A percentile compares a stretch with the other conserved stretches of the same genome.
Evolutionary conservation across 2,888 invertebrate genomes (phyloP).

Genomic region (Tipula lateralis): DNA sequence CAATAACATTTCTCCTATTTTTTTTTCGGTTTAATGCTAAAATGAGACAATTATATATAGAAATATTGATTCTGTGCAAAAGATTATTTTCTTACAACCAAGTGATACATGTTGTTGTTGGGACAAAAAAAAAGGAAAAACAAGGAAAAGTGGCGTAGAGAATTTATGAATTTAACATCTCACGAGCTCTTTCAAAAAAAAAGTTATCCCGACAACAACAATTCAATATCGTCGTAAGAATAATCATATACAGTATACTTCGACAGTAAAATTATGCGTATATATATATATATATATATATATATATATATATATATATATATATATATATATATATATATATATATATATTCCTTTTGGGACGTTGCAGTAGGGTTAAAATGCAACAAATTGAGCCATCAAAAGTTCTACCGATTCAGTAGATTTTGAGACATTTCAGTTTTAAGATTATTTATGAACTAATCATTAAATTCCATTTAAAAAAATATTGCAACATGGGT

Average conservation of each 20-base stretch:
- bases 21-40: background rate
- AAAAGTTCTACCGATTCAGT: too few relatives aligned
- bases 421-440: background rate
- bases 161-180: background rate
- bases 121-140: background rate
- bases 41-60: background rate
- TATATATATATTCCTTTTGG: too few relatives aligned
- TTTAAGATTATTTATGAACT: background rate
- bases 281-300: background rate
- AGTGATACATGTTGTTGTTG: background rate
- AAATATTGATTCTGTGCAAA: slow-evolving; percentile 4
- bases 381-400: background rate
- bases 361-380: background rate
- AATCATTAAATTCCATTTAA: background rate
- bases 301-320: background rate
- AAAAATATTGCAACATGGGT: background rate
- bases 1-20: slow-evolving; percentile 9
- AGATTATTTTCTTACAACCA: background rate
- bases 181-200: background rate
- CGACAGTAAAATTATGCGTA: background rate
- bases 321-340: background rate
- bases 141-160: background rate
- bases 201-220: background rate
- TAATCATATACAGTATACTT: background rate
- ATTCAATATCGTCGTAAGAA: background rate